phyloP scores from a whole-genome alignment of 2,113 vertebrate species.

The Dasyprocta punctata region DNA sequence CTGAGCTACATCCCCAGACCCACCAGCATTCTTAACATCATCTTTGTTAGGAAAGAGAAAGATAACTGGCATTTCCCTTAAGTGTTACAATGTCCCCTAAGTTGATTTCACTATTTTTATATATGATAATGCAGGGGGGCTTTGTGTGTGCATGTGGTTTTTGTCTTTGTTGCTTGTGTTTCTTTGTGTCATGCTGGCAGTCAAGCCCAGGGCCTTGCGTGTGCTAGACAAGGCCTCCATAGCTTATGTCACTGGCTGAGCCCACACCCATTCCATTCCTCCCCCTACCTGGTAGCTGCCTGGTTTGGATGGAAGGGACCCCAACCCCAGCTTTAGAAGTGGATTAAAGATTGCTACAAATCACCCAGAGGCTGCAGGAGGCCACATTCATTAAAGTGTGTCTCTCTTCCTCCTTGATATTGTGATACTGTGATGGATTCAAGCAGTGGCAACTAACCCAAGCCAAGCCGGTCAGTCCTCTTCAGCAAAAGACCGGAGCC shows the following conservation, averaged over 20 bases:
- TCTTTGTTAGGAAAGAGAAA: slow-evolving; percentile 49
- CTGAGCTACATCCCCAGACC: too few relatives aligned
- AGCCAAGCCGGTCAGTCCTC: not conserved
- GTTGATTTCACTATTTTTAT: not conserved
- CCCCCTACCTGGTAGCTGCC: not conserved
- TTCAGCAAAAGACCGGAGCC: not conserved
- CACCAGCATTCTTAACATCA: not conserved
- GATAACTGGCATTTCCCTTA: not conserved
- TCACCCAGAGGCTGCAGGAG: not conserved
- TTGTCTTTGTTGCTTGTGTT: not conserved
- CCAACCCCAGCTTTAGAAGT: not conserved
- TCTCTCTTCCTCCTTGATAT: not conserved
- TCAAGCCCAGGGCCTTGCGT: not conserved
- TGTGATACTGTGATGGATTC: not conserved
- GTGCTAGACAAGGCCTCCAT: not conserved
- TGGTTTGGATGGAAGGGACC: not conserved
- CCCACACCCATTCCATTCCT: not conserved
- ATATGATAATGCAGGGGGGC: not conserved
- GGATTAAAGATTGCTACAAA: not conserved
- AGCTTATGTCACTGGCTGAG: not conserved
- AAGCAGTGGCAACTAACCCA: not conserved
- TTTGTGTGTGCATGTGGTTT: not conserved
- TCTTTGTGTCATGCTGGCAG: not conserved
- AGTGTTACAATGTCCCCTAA: not conserved
- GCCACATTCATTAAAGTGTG: not conserved